Evolutionary conservation across 1,140 invertebrate genomes (phyloP), one percentile per base, ranked within the genome.

Genomic region (Drosophila subobscura): DNA sequence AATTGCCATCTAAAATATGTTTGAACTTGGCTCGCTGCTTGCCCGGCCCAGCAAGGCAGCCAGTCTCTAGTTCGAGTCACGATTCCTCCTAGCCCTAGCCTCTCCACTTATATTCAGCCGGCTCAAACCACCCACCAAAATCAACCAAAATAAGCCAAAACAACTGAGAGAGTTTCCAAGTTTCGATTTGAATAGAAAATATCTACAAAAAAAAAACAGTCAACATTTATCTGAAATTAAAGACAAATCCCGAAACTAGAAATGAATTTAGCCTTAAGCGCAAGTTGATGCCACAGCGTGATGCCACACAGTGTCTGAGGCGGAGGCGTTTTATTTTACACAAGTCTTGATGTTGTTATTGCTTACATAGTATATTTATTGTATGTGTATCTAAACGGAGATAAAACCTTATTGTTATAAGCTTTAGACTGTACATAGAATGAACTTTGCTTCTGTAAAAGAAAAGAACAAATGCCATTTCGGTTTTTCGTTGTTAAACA

Each of bases 11-110:
- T 20, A 20, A 20, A 67, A 33, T 68, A 68, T 68, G 51, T 71
- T 86, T 86, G 72, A 85, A 86, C 81, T 86, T 52, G 73, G 64
- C 81, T 86, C 64, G 81, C 81, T 85, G 80, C 60, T 67, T 79
- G 80, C 76, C 72, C 80, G 85, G 80, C 80, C 80, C 80, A 86
- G 80, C 81, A 85, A 71, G 59, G 45, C 59, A 85, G 80, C 80
- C 56, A 72, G 66, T 65, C 44, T 33, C 58, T 54, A 85, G 79
- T 84, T 84, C 79, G 72, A 76, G 57, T 53, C 46, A 64, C 16
- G 44, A 49, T 10, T 33, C 10, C 10, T 33, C 10, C 10, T 6
- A 27, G 25, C 1, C 5, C 6, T 6, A 37, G 3, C 33, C 1
- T 8, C 29, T 10, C 8, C 29, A 29, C 1, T 7, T 33, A 20